phyloP scores from a whole-genome alignment of 2,797 vertebrate species.

The Spea hammondii region DNA sequence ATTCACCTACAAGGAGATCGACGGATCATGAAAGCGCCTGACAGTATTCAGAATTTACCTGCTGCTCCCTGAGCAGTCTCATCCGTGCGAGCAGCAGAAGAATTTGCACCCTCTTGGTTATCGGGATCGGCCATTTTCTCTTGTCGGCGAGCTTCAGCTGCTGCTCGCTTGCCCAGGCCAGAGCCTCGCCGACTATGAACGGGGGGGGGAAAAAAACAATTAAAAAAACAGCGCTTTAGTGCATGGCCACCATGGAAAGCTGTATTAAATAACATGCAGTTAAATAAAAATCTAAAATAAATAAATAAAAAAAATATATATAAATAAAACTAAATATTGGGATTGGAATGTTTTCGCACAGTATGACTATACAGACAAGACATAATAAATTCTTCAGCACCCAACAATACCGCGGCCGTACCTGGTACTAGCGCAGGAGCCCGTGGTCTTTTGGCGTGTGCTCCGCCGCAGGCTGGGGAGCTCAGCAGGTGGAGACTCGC shows the following conservation, averaged over 20 bases:
- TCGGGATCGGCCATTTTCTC: slow-evolving; percentile 99
- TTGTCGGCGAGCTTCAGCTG: slow-evolving; percentile 98
- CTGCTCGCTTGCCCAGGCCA: slow-evolving; percentile 99
- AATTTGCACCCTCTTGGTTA: slow-evolving; percentile 95
- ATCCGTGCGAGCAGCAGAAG: slow-evolving; percentile 89
- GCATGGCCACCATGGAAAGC: not conserved
- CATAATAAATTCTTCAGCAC: no score
- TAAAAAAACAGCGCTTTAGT: not conserved
- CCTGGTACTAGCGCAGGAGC: slow-evolving; percentile 99
- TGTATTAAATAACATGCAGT: no score
- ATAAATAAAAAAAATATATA: no score
- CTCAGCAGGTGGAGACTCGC: slow-evolving; percentile 99
- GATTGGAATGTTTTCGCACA: no score
- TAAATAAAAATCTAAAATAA: no score
- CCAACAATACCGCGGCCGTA: slow-evolving; percentile 50
- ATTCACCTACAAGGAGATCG: no score
- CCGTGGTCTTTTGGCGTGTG: slow-evolving; percentile 99
- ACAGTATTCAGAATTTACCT: slow-evolving; percentile 67
- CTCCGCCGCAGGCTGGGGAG: slow-evolving; percentile 99
- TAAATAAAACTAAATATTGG: no score
- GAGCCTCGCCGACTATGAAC: slow-evolving; percentile 95
- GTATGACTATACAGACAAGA: no score
- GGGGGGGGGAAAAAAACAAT: slow-evolving; percentile 21
- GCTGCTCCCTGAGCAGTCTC: slow-evolving; percentile 96
- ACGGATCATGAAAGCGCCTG: no score